phyloP scores from a whole-genome alignment of 2,113 vertebrate genomes.

The Equus quagga region DNA sequence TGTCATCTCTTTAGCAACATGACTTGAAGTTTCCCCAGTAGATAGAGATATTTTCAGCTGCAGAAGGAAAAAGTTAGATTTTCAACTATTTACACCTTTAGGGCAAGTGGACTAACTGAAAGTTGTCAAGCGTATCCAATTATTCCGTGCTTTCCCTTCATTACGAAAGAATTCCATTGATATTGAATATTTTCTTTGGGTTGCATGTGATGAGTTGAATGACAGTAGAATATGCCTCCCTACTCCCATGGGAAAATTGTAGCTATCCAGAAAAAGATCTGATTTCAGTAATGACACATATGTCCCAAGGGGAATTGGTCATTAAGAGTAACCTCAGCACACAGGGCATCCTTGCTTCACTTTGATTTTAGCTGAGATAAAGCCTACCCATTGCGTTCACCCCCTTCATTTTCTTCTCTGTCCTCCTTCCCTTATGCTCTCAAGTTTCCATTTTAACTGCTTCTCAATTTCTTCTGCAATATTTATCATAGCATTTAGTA shows the following conservation, averaged over 20 bases:
- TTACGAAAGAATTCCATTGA: background rate
- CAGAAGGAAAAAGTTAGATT: background rate
- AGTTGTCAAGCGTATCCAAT: conserved; percentile 23
- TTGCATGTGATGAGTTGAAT: background rate
- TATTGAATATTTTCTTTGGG: background rate
- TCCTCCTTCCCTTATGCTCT: background rate
- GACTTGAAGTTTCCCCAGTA: background rate
- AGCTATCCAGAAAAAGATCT: background rate
- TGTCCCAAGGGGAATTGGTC: background rate
- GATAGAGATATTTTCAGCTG: background rate
- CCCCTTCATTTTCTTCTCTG: background rate
- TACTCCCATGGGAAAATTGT: background rate
- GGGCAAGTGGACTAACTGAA: background rate
- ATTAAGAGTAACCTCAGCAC: background rate
- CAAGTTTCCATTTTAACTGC: background rate
- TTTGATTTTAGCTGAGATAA: background rate
- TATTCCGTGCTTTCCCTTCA: conserved; percentile 1
- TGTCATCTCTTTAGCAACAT: background rate
- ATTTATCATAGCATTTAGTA: background rate
- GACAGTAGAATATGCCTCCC: background rate
- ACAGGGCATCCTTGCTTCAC: background rate
- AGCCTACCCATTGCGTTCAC: background rate
- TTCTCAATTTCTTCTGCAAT: background rate
- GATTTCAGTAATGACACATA: background rate
- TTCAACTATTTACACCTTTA: conserved; percentile 10